Conservation (phyloP, 2,113 vertebrate genomes). For the Baryphthengus martii region DNA sequence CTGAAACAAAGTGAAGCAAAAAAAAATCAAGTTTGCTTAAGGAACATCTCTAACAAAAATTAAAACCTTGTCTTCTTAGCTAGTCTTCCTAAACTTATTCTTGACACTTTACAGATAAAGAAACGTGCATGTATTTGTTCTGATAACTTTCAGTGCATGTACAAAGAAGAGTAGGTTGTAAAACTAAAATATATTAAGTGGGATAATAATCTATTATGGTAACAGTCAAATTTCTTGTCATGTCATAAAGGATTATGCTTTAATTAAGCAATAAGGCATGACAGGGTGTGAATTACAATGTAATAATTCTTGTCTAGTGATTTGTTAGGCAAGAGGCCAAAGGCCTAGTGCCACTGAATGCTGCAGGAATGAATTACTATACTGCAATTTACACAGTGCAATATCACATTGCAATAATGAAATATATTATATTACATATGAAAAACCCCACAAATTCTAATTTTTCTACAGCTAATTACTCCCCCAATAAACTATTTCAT, state of each 20-base stretch:
- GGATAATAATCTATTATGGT: conserved; percentile 73
- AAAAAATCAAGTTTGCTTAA: neutral
- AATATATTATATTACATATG: neutral
- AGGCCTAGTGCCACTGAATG: conserved; percentile 54
- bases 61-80: neutral
- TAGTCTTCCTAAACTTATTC: neutral
- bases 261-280: conserved; percentile 78
- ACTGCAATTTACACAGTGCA: conserved; percentile 36
- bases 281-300: conserved; percentile 72
- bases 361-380: conserved; percentile 53
- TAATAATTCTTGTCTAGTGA: conserved; percentile 72
- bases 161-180: conserved; percentile 19
- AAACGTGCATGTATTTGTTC: neutral
- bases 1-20: neutral
- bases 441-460: neutral
- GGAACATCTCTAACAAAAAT: neutral
- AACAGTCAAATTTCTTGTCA: conserved; percentile 75
- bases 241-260: conserved; percentile 67
- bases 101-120: neutral
- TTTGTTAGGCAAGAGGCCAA: conserved; percentile 74
- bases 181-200: conserved; percentile 65
- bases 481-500: neutral
- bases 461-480: neutral
- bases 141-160: neutral
- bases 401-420: conserved; percentile 5